Evolutionary conservation across 1,140 invertebrate genomes (phyloP), one percentile per base, ranked within the genome.

Genomic region (Nasonia giraulti): DNA sequence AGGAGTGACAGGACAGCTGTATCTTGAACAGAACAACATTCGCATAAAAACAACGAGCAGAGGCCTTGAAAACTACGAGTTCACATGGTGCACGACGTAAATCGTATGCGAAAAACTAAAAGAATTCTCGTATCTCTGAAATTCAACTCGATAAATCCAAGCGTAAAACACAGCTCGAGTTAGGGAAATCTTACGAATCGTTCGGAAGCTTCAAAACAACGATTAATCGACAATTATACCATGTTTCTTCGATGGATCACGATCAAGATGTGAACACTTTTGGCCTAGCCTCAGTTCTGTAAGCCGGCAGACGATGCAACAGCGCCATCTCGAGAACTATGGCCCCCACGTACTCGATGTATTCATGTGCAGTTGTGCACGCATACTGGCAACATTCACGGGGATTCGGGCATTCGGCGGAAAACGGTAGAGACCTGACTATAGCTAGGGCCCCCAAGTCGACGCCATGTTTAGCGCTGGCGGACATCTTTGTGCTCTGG

Each of bases 291-390:
- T 84, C 69, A 75, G 20, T 84, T 62, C 20, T 62, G 27, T 27
- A 27, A 79, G 76, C 82, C 82, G 82, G 82, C 47, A 78, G 17
- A 55, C 12, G 27, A 55, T 84, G 77, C 44, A 79, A 23, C 76
- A 84, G 82, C 82, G 76, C 82, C 82, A 84, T 84, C 75, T 71
- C 62, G 17, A 73, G 74, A 82, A 78, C 82, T 83, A 69, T 4
- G 8, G 6, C 75, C 40, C 71, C 33, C 5, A 23, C 14, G 47
- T 37, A 55, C 20, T 62, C 23, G 73, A 82, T 74, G 80, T 62
- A 82, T 76, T 55, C 75, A 79, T 84, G 76, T 79, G 82, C 76
- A 73, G 68, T 55, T 37, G 31, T 71, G 75, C 75, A 83, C 62
- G 55, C 40, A 83, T 78, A 83, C 74, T 78, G 82, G 11, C 82